A percentile compares a stretch with the other conserved stretches of the same genome.
phyloP scores from a whole-genome alignment of 2,113 vertebrate genomes.

The Telmatochromis sp. region DNA sequence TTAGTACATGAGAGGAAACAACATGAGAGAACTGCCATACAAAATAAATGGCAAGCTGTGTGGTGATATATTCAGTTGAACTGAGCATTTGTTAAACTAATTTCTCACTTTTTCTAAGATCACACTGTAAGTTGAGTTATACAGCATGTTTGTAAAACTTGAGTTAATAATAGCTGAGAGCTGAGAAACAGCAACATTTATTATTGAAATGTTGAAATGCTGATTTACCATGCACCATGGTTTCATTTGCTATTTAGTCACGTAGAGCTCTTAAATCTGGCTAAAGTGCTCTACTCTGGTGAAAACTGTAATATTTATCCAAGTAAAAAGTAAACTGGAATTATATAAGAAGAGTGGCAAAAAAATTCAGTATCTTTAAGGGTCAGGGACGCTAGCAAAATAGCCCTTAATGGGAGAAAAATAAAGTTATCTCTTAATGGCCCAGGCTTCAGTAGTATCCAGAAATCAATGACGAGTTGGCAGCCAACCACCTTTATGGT shows the following conservation, averaged over 20 bases:
- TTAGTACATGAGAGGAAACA: background rate
- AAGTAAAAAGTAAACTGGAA: background rate
- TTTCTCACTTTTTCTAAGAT: background rate
- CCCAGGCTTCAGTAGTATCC: background rate
- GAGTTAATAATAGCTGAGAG: background rate
- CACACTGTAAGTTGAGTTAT: background rate
- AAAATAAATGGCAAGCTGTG: background rate
- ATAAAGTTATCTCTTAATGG: background rate
- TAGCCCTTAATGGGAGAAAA: background rate
- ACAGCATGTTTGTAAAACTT: background rate
- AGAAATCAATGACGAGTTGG: background rate
- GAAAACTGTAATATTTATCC: background rate
- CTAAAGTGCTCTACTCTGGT: background rate
- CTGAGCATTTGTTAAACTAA: background rate
- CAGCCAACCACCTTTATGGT: background rate
- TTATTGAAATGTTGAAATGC: background rate
- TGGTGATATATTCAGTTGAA: background rate
- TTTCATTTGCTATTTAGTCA: background rate
- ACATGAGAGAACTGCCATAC: background rate
- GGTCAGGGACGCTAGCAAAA: background rate
- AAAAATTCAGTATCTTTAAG: background rate
- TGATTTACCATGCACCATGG: background rate
- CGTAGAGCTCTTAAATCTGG: background rate
- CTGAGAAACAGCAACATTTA: background rate
- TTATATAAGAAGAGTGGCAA: background rate